A percentile compares a stretch with the other conserved stretches of the same genome.
phyloP scores from a whole-genome alignment of 2,113 vertebrate genomes.

The Callaeas wilsoni region DNA sequence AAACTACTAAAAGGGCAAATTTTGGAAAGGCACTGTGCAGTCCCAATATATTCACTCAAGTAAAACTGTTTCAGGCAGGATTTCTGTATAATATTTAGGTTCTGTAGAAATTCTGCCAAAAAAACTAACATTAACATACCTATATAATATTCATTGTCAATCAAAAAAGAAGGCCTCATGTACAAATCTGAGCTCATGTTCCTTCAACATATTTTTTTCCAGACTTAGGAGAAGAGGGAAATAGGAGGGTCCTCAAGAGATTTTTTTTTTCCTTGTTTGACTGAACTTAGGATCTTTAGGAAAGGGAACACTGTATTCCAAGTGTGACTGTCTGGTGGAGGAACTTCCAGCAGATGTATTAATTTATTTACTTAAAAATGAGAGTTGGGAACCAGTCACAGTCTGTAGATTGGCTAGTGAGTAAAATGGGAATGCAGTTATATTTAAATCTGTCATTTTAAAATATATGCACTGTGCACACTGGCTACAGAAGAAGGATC shows the following conservation, averaged over 20 bases:
- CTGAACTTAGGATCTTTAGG: background rate
- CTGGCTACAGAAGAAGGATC: background rate
- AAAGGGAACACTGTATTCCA: background rate
- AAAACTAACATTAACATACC: background rate
- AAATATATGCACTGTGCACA: background rate
- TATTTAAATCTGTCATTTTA: background rate
- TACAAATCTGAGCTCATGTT: background rate
- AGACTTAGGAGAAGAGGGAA: background rate
- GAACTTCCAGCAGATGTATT: background rate
- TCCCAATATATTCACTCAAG: background rate
- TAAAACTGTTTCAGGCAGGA: background rate
- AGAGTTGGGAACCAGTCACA: background rate
- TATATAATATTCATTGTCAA: background rate
- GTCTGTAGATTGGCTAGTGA: background rate
- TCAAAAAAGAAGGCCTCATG: background rate
- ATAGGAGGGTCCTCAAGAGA: background rate
- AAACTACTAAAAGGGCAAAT: background rate
- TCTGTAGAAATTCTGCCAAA: background rate
- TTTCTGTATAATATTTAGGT: background rate
- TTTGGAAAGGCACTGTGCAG: background rate
- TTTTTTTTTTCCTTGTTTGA: background rate
- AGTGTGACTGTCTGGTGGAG: background rate
- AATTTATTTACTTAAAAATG: conserved; percentile 4
- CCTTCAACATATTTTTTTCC: background rate
- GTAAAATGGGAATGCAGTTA: background rate